Percentiles rank a stretch among this genome's conserved stretches.
Conservation (phyloP, 2,888 invertebrate genomes). For the Drosophila antonietae region DNA sequence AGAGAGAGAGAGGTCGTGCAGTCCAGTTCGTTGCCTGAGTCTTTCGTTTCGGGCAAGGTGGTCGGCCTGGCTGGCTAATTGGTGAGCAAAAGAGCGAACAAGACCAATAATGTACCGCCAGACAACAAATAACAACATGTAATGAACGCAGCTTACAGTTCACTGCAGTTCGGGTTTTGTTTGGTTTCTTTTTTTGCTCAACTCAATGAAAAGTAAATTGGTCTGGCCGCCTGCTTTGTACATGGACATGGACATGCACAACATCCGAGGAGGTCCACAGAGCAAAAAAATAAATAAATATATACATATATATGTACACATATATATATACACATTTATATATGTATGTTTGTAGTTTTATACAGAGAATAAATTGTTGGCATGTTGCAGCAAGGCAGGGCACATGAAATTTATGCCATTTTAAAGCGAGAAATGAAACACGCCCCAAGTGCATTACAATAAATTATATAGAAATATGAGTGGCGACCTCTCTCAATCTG, state of each 20-base stretch:
- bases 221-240: constrained; percentile 51
- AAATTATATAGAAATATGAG: constrained; percentile 78
- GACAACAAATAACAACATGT: constrained; percentile 79
- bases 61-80: constrained; percentile 64
- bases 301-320: constrained; percentile 24
- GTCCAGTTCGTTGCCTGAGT: constrained; percentile 51
- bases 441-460: constrained; percentile 79
- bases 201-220: constrained; percentile 77
- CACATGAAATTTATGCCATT: constrained; percentile 76
- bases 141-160: constrained; percentile 74
- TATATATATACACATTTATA: constrained; percentile 25
- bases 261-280: constrained; percentile 54
- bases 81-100: constrained; percentile 76
- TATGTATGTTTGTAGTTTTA: constrained; percentile 26
- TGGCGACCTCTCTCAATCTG: constrained; percentile 8
- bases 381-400: constrained; percentile 43
- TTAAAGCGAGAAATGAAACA: constrained; percentile 81
- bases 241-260: constrained; percentile 65
- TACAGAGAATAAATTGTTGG: constrained; percentile 65
- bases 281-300: constrained; percentile 21
- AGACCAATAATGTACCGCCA: constrained; percentile 76
- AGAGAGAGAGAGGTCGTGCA: constrained; percentile 18
- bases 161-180: constrained; percentile 32
- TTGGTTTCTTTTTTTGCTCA: constrained; percentile 19
- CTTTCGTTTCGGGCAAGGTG: constrained; percentile 34